Conservation (phyloP, 2,888 invertebrate species). For the Heteromyza rotundicornis region DNA sequence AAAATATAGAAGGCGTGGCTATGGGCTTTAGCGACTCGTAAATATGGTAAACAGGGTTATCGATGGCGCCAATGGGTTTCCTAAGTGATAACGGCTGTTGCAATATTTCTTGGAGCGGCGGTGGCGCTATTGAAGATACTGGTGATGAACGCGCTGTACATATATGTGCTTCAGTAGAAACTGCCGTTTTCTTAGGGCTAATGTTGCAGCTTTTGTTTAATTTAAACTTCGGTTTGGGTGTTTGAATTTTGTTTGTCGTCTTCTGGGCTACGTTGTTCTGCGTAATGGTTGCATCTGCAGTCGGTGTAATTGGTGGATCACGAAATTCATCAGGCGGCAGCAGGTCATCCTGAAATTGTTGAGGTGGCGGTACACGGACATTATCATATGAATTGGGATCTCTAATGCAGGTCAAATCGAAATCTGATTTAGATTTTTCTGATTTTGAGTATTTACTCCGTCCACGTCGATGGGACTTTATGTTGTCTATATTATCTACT, state of each 20-base stretch:
- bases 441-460: conserved; percentile 41
- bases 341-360: conserved; percentile 82
- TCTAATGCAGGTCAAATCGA: conserved; percentile 67
- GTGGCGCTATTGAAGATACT: conserved; percentile 27
- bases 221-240: conserved; percentile 15
- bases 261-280: conserved; percentile 14
- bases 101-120: conserved; percentile 45
- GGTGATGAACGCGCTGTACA: conserved; percentile 21
- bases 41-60: conserved; percentile 81
- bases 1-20: conserved; percentile 48
- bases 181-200: conserved; percentile 18
- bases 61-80: conserved; percentile 63
- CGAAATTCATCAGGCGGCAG: conserved; percentile 78
- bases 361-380: conserved; percentile 77
- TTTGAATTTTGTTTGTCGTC: conserved; percentile 12
- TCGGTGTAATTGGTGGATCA: conserved; percentile 63
- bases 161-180: conserved; percentile 19
- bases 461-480: conserved; percentile 42
- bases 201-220: conserved; percentile 23
- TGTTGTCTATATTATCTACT: conserved; percentile 45
- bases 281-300: conserved; percentile 13
- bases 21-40: conserved; percentile 71
- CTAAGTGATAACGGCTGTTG: conserved; percentile 35
- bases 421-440: conserved; percentile 68
- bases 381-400: conserved; percentile 74